Evolutionary conservation across 2,888 invertebrate species (phyloP), one percentile per base, ranked within the genome.

Genomic region (Polyommatus iphigenia): DNA sequence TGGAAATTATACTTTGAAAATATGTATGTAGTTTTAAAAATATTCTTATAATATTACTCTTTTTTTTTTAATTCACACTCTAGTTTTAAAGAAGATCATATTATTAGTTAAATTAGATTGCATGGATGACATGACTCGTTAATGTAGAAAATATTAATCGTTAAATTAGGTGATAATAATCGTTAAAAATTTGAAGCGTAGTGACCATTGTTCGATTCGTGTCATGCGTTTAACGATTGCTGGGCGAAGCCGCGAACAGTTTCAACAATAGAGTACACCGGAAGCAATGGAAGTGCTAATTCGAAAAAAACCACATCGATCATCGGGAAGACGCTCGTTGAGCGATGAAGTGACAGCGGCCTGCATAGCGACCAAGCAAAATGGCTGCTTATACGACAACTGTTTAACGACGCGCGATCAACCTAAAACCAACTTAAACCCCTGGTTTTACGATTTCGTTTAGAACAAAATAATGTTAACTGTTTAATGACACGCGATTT

Each of bases 261-360:
- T 29, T 80, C 85, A 88, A 92, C 90, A 91, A 91, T 90, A 90
- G 87, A 83, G 85, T 85, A 87, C 86, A 90, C 87, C 90, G 90
- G 91, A 91, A 91, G 86, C 85, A 85, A 87, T 89, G 86, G 87
- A 92, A 91, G 93, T 93, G 94, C 88, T 93, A 94, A 94, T 93
- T 93, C 89, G 93, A 92, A 91, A 92, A 93, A 88, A 91, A 93
- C 93, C 92, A 86, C 94, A 91, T 83, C 89, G 91, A 91, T 90
- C 88, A 90, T 88, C 86, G 87, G 85, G 90, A 87, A 91, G 90
- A 90, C 89, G 88, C 87, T 89, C 85, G 87, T 87, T 85, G 85
- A 86, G 87, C 92, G 90, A 89, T 89, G 90, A 92, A 92, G 92
- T 90, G 86, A 91, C 88, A 90, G 90, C 88, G 83, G 87, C 87